Conservation (phyloP, 1,140 invertebrate genomes). For the Stenopsyche tienmushanensis region DNA sequence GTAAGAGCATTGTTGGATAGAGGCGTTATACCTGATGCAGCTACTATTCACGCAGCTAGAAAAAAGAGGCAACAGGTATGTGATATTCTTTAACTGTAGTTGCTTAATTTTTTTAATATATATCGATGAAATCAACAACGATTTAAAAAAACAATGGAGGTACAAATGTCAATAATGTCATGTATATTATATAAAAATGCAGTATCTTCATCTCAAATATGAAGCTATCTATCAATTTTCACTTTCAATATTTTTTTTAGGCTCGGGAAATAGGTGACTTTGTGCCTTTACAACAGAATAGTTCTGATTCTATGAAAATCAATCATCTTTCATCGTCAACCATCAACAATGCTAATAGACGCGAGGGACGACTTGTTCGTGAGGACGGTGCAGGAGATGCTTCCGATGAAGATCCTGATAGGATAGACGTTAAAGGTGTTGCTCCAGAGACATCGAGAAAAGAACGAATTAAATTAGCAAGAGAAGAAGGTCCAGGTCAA, state of each 20-base stretch:
- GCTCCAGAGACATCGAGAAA: constrained; percentile 23
- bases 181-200: too few relatives aligned
- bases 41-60: constrained; percentile 91
- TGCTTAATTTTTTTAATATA: too few relatives aligned
- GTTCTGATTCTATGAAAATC: background rate
- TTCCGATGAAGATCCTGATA: constrained; percentile 62
- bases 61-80: constrained; percentile 84
- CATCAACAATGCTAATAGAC: constrained; percentile 11
- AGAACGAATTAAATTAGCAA: constrained; percentile 32
- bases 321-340: constrained; percentile 13
- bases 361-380: constrained; percentile 65
- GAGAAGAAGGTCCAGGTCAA: constrained; percentile 46
- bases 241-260: constrained; percentile 42
- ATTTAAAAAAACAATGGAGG: too few relatives aligned
- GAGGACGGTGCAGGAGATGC: constrained; percentile 89
- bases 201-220: too few relatives aligned
- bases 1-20: constrained; percentile 64
- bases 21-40: constrained; percentile 93
- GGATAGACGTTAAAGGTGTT: constrained; percentile 50
- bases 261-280: constrained; percentile 63
- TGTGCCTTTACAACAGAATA: constrained; percentile 73
- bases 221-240: background rate
- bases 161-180: too few relatives aligned
- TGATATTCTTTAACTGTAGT: background rate
- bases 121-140: too few relatives aligned